These are phyloP conservation scores for Pholis gunnellus DNA, from an alignment of 2,113 vertebrate species.

Conservation along the genomic window DNA sequence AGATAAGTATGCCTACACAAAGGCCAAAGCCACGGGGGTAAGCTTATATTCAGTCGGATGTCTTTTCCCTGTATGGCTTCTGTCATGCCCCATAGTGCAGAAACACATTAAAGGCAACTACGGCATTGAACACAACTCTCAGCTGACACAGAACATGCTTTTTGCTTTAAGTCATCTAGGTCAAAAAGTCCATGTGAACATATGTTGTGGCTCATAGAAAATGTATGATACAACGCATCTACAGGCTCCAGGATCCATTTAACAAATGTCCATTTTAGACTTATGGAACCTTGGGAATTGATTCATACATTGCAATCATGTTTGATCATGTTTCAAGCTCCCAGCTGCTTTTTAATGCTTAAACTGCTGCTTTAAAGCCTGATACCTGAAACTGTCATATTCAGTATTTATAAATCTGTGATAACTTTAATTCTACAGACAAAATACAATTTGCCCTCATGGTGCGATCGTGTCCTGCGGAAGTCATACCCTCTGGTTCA, in stretches of 20 bases:
- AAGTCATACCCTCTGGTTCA: constrained; percentile 97
- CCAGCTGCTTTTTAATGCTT: background rate
- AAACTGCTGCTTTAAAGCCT: background rate
- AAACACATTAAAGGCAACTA: background rate
- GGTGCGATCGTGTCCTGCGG: constrained; percentile 97
- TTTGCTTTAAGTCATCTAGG: background rate
- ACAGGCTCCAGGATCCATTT: background rate
- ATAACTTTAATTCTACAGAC: constrained; percentile 83
- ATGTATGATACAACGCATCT: background rate
- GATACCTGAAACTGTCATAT: background rate
- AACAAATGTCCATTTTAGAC: background rate
- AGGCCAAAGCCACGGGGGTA: constrained; percentile 97
- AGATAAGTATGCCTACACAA: constrained; percentile 95
- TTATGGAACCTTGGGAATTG: background rate
- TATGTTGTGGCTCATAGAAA: background rate
- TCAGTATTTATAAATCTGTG: background rate
- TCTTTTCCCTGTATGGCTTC: constrained; percentile 33
- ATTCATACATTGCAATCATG: background rate
- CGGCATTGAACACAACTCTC: background rate
- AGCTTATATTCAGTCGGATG: constrained; percentile 45
- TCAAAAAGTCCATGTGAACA: background rate
- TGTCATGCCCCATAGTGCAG: background rate
- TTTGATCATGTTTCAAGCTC: background rate
- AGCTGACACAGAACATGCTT: background rate
- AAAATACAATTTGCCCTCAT: constrained; percentile 98